phyloP scores from a whole-genome alignment of 1,140 invertebrate species.

The Holotrichia oblita region DNA sequence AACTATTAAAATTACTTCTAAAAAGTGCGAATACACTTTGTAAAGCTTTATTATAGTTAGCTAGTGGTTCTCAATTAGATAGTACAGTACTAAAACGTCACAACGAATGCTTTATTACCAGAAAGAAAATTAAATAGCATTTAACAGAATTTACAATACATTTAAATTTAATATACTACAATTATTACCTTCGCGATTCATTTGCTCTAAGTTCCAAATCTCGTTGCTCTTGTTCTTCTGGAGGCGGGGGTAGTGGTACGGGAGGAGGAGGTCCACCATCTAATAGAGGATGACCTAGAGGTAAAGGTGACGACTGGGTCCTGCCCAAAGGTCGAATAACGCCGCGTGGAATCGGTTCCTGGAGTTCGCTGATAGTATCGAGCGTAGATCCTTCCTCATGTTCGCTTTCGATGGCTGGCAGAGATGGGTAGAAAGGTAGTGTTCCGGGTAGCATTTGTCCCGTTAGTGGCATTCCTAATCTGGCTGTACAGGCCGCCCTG shows the following conservation, averaged over 20 bases:
- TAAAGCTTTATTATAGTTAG: no score
- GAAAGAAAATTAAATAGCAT: background rate
- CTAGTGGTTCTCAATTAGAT: no score
- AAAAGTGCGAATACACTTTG: no score
- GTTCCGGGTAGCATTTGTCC: constrained; percentile 77
- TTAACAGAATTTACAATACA: no score
- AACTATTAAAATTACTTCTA: no score
- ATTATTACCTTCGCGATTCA: constrained; percentile 60
- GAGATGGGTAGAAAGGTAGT: constrained; percentile 78
- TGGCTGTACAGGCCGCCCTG: constrained; percentile 75
- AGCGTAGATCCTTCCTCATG: constrained; percentile 61
- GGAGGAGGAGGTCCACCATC: constrained; percentile 65
- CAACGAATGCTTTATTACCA: background rate
- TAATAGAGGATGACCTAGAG: constrained; percentile 93
- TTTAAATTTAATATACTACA: background rate
- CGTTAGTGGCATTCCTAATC: constrained; percentile 76
- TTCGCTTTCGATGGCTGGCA: constrained; percentile 71
- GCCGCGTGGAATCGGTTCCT: constrained; percentile 55
- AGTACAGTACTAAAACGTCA: no score
- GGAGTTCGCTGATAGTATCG: constrained; percentile 62
- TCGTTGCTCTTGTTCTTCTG: constrained; percentile 64
- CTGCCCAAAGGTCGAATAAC: constrained; percentile 81
- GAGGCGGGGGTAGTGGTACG: constrained; percentile 55
- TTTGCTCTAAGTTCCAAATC: constrained; percentile 62
- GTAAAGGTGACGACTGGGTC: constrained; percentile 93